phyloP scores from a whole-genome alignment of 2,888 invertebrate species.

The Lochmaea crataegi region DNA sequence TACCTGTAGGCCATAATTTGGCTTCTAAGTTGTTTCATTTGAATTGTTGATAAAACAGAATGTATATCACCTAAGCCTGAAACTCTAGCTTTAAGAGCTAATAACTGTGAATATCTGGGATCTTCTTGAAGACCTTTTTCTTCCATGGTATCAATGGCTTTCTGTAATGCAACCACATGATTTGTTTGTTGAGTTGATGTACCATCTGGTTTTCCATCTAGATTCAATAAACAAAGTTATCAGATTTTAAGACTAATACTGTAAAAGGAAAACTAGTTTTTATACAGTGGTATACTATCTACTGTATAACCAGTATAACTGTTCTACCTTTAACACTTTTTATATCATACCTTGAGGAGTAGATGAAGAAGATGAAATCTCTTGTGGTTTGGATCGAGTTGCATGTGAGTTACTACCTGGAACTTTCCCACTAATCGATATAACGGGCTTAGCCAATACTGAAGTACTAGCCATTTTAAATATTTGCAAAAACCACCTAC shows the following conservation, averaged over 20 bases:
- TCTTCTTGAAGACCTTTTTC: conserved; percentile 94
- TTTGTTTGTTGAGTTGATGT: conserved; percentile 65
- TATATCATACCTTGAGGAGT: conserved; percentile 5
- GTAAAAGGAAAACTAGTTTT: neutral
- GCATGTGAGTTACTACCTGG: neutral
- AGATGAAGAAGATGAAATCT: neutral
- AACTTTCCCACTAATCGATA: conserved; percentile 4
- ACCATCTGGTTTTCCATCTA: conserved; percentile 3
- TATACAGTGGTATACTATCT: neutral
- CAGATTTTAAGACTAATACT: neutral
- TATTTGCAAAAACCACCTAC: conserved; percentile 22
- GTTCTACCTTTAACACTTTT: neutral
- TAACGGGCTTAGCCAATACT: neutral
- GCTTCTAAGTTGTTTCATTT: conserved; percentile 88
- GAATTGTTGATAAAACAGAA: conserved; percentile 78
- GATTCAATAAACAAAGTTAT: neutral
- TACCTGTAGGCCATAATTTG: conserved; percentile 90
- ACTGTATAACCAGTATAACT: neutral
- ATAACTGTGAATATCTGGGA: conserved; percentile 88
- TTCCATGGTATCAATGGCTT: conserved; percentile 94
- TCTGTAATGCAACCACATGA: conserved; percentile 86
- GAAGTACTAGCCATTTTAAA: conserved; percentile 23
- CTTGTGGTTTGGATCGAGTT: neutral
- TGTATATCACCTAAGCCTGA: conserved; percentile 62
- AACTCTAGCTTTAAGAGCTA: conserved; percentile 85